A percentile compares a stretch with the other conserved stretches of the same genome.
phyloP scores from a whole-genome alignment of 2,888 invertebrate species.

The Hypena proboscidalis region DNA sequence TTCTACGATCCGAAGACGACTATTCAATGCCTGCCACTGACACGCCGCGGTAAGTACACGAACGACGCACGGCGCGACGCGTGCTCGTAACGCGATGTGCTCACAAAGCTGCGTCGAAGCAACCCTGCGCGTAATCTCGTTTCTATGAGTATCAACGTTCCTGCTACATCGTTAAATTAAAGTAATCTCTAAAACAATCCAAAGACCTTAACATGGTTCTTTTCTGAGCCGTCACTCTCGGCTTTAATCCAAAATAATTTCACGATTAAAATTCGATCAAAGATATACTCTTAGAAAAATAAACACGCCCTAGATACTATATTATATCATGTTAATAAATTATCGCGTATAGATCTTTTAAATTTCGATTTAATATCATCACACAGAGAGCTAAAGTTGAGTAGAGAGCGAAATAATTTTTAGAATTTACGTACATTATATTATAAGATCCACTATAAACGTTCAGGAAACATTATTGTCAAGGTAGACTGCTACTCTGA shows the following conservation, averaged over 20 bases:
- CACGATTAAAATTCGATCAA: conserved; percentile 33
- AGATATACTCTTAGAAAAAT: conserved; percentile 49
- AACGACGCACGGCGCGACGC: conserved; percentile 15
- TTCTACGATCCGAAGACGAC: conserved; percentile 33
- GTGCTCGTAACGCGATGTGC: conserved; percentile 3
- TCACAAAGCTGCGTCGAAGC: conserved; percentile 23
- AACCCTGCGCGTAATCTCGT: conserved; percentile 24
- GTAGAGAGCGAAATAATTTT: conserved; percentile 72
- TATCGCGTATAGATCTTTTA: conserved; percentile 38
- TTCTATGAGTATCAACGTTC: conserved; percentile 24
- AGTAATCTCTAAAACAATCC: conserved; percentile 21
- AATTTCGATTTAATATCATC: conserved; percentile 45
- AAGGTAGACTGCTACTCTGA: conserved; percentile 57
- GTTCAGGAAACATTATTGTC: conserved; percentile 68
- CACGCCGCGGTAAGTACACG: conserved; percentile 10
- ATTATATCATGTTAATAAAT: conserved; percentile 31
- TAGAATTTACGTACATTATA: conserved; percentile 48
- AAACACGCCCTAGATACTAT: conserved; percentile 42
- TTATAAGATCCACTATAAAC: conserved; percentile 41
- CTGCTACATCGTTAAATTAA: conserved; percentile 15
- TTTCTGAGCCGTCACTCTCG: conserved; percentile 10
- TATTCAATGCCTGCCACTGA: conserved; percentile 27
- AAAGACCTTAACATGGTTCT: conserved; percentile 17
- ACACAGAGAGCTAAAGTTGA: conserved; percentile 66
- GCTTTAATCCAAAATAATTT: conserved; percentile 30